Evolutionary conservation across 2,888 invertebrate species (phyloP).

Genomic region (Hirtodrosophila duncani): DNA sequence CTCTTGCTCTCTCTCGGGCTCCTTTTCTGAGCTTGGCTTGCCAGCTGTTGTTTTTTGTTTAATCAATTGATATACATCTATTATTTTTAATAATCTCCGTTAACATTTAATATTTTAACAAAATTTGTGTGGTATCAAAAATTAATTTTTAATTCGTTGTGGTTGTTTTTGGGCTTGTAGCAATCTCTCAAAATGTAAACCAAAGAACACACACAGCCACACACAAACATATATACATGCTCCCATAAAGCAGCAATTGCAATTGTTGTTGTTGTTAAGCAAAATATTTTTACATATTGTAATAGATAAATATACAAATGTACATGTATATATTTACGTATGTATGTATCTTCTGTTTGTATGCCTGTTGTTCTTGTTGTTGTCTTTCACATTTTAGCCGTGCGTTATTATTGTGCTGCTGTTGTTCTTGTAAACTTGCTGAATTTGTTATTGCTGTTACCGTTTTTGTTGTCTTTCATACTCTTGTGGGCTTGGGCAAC

Average conservation of each 20-base stretch:
- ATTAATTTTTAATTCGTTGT: constrained; percentile 30
- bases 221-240: constrained; percentile 3
- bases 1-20: constrained; percentile 8
- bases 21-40: constrained; percentile 4
- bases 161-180: constrained; percentile 15
- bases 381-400: constrained; percentile 26
- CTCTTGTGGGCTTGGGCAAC: too few species aligned
- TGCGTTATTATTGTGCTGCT: background rate
- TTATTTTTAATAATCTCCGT: constrained; percentile 48
- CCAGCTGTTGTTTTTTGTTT: constrained; percentile 40
- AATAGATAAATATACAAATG: constrained; percentile 18
- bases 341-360: constrained; percentile 1
- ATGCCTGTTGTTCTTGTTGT: background rate
- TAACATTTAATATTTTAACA: constrained; percentile 21
- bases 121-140: constrained; percentile 34
- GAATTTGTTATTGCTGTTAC: constrained; percentile 19
- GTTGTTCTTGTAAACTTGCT: constrained; percentile 10
- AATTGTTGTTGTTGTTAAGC: background rate
- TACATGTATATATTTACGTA: constrained; percentile 9
- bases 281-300: too few species aligned
- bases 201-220: constrained; percentile 27
- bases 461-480: constrained; percentile 17
- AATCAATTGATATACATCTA: background rate
- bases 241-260: background rate
- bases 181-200: constrained; percentile 19